Conservation (phyloP, 2,797 vertebrate species). For the Muscicapa striata region DNA sequence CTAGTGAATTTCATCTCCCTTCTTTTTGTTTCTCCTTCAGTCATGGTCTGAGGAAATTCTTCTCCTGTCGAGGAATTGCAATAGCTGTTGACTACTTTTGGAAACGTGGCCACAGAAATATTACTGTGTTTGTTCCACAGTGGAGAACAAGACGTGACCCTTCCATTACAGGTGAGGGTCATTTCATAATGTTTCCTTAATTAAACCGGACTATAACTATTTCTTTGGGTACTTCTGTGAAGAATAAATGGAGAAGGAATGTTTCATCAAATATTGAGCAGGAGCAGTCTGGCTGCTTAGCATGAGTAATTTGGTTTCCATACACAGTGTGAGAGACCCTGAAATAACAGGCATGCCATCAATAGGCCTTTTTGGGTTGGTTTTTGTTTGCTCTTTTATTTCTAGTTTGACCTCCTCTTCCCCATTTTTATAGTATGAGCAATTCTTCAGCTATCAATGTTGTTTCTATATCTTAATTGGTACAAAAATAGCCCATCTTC, state of each 20-base stretch:
- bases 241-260: not conserved
- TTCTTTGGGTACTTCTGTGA: not conserved
- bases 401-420: not conserved
- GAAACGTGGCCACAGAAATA: conserved; percentile 92
- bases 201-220: not conserved
- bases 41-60: conserved; percentile 92
- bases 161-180: conserved; percentile 85
- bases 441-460: not conserved
- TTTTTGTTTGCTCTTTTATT: not conserved
- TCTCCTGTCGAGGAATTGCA: conserved; percentile 95
- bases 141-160: conserved; percentile 94
- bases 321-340: not conserved
- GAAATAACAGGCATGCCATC: not conserved
- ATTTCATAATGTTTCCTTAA: not conserved
- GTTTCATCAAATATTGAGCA: not conserved
- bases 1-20: not conserved
- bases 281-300: not conserved
- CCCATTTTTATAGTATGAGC: not conserved
- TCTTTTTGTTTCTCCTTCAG: conserved; percentile 67
- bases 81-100: conserved; percentile 95
- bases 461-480: not conserved
- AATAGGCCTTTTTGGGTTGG: not conserved
- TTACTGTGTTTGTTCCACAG: conserved; percentile 96
- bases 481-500: not conserved
- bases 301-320: not conserved